Evolutionary conservation across 1,140 invertebrate genomes (phyloP).

Genomic region (Lordiphosa mommai): DNA sequence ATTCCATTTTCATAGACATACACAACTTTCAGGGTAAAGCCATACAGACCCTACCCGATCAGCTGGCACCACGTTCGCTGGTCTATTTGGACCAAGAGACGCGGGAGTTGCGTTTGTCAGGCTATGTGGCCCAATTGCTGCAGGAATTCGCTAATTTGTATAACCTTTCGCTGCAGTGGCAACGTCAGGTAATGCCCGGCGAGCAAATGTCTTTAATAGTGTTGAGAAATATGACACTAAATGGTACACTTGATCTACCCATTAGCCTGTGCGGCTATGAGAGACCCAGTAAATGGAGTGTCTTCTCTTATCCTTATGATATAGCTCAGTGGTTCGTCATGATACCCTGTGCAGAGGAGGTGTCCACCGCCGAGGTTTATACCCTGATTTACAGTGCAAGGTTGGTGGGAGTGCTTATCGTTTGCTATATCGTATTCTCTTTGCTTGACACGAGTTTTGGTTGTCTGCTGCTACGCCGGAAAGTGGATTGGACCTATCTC

Average conservation of each 20-base stretch:
- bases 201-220: constrained; percentile 24
- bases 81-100: constrained; percentile 22
- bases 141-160: constrained; percentile 25
- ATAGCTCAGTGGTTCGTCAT: constrained; percentile 35
- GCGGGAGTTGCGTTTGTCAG: constrained; percentile 2
- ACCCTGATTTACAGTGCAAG: constrained; percentile 4
- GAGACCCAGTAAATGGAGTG: neutral
- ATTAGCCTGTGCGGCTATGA: constrained; percentile 53
- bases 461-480: constrained; percentile 18
- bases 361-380: constrained; percentile 46
- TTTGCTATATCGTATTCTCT: constrained; percentile 35
- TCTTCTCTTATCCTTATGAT: constrained; percentile 30
- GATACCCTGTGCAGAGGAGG: constrained; percentile 44
- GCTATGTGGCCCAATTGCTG: constrained; percentile 36
- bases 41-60: constrained; percentile 40
- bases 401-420: constrained; percentile 20
- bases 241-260: constrained; percentile 35
- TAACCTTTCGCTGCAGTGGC: constrained; percentile 43
- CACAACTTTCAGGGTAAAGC: constrained; percentile 19
- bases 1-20: constrained; percentile 14
- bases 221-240: constrained; percentile 50
- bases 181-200: constrained; percentile 5
- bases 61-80: constrained; percentile 32
- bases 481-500: constrained; percentile 33
- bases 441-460: constrained; percentile 35